Percentiles rank a stretch among this genome's conserved stretches.
phyloP scores from a whole-genome alignment of 2,888 invertebrate species.

The Pecten maximus region DNA sequence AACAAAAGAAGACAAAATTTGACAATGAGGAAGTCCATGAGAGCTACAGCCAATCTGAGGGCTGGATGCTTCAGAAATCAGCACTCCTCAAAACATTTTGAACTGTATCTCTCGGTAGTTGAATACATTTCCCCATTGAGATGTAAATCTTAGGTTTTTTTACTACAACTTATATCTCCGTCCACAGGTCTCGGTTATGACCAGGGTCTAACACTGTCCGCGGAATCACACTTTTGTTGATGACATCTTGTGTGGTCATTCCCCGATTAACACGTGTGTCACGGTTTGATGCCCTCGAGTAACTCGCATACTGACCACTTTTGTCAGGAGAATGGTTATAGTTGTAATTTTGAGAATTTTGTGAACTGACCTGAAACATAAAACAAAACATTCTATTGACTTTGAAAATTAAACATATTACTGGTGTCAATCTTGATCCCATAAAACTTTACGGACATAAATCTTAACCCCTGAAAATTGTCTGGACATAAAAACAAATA shows the following conservation, averaged over 20 bases:
- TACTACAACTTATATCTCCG: constrained; percentile 52
- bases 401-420: too few relatives aligned
- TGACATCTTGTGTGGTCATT: background rate
- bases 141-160: too few relatives aligned
- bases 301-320: constrained; percentile 1
- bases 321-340: constrained; percentile 16
- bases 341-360: constrained; percentile 20
- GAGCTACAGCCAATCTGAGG: too few relatives aligned
- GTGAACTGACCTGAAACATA: background rate
- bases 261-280: background rate
- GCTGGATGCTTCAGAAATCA: too few relatives aligned
- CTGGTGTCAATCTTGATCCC: background rate
- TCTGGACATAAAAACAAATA: too few relatives aligned
- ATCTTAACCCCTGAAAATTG: too few relatives aligned
- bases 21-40: background rate
- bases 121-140: too few relatives aligned
- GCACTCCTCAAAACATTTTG: too few relatives aligned
- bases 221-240: background rate
- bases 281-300: background rate
- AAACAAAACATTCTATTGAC: too few relatives aligned
- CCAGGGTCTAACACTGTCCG: constrained; percentile 30
- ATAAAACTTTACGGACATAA: too few relatives aligned
- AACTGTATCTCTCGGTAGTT: background rate
- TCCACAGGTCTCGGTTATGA: constrained; percentile 52
- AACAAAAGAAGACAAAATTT: background rate